These are phyloP conservation scores for Puntigrus tetrazona DNA, from an alignment of 2,113 vertebrate genomes.

Conservation along the genomic window DNA sequence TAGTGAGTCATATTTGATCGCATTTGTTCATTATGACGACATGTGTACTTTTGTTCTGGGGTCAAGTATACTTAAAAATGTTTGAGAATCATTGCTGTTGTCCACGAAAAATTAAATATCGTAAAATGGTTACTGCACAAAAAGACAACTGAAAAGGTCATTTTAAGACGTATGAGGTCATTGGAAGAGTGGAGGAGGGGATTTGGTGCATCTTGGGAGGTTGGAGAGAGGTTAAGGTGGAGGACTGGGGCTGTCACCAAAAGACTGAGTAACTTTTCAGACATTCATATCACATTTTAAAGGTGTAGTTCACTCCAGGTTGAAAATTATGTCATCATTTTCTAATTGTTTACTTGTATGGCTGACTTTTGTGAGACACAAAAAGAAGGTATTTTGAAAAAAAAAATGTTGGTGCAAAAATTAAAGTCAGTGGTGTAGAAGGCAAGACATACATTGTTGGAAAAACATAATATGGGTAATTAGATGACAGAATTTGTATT, in stretches of 20 bases:
- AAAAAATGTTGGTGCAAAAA: neutral
- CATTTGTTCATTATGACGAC: neutral
- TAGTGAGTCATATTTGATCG: neutral
- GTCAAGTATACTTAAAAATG: neutral
- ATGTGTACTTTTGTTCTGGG: neutral
- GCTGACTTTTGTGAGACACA: neutral
- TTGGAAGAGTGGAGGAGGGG: neutral
- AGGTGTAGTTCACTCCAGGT: neutral
- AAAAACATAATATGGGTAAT: neutral
- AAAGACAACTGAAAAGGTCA: conserved; percentile 16
- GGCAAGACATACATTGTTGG: neutral
- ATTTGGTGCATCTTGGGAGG: conserved; percentile 18
- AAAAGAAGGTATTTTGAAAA: neutral
- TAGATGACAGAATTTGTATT: neutral
- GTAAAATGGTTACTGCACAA: neutral
- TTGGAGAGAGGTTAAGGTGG: conserved; percentile 11
- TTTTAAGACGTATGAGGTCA: neutral
- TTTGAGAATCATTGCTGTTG: neutral
- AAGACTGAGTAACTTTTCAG: neutral
- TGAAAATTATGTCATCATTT: neutral
- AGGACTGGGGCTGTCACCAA: neutral
- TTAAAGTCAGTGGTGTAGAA: neutral
- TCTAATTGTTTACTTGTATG: neutral
- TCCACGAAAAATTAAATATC: neutral
- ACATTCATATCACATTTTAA: conserved; percentile 6